phyloP scores from a whole-genome alignment of 53 echinoderm and acorn worm genomes.

The Glandiceps talaboti region DNA sequence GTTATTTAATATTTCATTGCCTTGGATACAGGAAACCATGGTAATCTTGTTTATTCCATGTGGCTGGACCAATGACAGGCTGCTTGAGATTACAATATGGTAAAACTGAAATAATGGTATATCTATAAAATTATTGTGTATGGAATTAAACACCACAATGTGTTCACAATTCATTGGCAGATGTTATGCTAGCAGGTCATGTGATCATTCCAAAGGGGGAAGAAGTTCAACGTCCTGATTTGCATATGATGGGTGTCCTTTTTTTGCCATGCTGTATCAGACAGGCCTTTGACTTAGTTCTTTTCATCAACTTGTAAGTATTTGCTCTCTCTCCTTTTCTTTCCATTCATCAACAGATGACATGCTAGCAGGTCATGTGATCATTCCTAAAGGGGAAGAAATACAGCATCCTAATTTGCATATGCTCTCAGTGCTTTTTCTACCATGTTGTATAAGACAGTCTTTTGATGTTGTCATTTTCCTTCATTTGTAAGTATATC shows the following conservation, averaged over 20 bases:
- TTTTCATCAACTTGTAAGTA: conserved; percentile 86
- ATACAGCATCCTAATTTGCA: conserved; percentile 57
- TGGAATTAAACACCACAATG: too few relatives aligned
- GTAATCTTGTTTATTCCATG: too few relatives aligned
- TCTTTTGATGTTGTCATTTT: conserved; percentile 63
- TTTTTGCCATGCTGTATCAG: conserved; percentile 64
- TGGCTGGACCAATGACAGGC: too few relatives aligned
- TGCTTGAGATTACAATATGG: too few relatives aligned
- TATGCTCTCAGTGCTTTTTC: conserved; percentile 68
- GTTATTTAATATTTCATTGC: too few relatives aligned
- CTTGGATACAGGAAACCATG: too few relatives aligned
- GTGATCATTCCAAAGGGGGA: background rate
- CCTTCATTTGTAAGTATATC: conserved; percentile 72
- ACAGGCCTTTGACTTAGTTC: conserved; percentile 60
- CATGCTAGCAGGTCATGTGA: background rate
- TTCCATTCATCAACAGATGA: background rate
- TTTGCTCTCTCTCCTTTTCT: too few relatives aligned
- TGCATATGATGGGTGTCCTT: conserved; percentile 76
- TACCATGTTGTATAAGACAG: conserved; percentile 55
- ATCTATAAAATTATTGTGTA: too few relatives aligned
- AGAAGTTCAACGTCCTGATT: conserved; percentile 30
- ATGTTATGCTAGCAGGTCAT: background rate
- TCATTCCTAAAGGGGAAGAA: background rate
- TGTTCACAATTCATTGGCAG: background rate
- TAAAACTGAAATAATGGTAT: too few relatives aligned